A percentile compares a stretch with the other conserved stretches of the same genome.
Conservation (phyloP, 2,888 invertebrate genomes). For the Callosobruchus maculatus region DNA sequence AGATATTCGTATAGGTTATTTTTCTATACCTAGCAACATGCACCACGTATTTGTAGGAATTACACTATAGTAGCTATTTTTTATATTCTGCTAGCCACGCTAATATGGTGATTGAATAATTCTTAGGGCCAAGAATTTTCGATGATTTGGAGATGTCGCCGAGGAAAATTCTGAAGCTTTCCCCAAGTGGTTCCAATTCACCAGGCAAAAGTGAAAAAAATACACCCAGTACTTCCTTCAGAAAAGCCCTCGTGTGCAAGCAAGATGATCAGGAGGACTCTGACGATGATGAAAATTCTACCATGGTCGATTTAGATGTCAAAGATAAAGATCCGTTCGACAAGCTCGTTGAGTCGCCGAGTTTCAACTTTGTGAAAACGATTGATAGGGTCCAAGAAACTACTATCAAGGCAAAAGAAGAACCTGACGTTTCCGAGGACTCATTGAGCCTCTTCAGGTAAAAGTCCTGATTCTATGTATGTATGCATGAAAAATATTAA, state of each 20-base stretch:
- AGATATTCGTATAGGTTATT: no score
- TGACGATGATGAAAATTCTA: slow-evolving; percentile 31
- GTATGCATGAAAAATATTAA: no score
- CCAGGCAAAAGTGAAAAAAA: slow-evolving; percentile 4
- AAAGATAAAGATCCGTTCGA: slow-evolving; percentile 51
- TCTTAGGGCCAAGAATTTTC: slow-evolving; percentile 37
- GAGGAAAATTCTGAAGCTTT: slow-evolving; percentile 29
- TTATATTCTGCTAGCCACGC: no score
- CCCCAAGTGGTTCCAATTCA: slow-evolving; percentile 1
- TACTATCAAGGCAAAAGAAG: slow-evolving; percentile 20
- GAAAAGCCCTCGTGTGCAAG: slow-evolving; percentile 11
- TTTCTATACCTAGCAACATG: no score
- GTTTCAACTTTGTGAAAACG: slow-evolving; percentile 51
- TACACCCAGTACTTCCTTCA: slow-evolving; percentile 14
- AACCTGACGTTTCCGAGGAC: slow-evolving; percentile 41
- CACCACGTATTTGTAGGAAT: no score
- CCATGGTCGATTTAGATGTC: slow-evolving; percentile 11
- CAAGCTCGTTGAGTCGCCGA: slow-evolving; percentile 51
- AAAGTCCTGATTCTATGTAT: background rate
- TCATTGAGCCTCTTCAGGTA: slow-evolving; percentile 45
- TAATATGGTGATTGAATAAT: background rate
- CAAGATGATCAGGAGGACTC: slow-evolving; percentile 28
- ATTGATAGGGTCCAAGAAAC: slow-evolving; percentile 11
- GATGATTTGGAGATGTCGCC: slow-evolving; percentile 45
- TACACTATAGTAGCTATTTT: no score